Evolutionary conservation across 2,797 vertebrate genomes (phyloP).

Genomic region (Gymnothorax reevesii): DNA sequence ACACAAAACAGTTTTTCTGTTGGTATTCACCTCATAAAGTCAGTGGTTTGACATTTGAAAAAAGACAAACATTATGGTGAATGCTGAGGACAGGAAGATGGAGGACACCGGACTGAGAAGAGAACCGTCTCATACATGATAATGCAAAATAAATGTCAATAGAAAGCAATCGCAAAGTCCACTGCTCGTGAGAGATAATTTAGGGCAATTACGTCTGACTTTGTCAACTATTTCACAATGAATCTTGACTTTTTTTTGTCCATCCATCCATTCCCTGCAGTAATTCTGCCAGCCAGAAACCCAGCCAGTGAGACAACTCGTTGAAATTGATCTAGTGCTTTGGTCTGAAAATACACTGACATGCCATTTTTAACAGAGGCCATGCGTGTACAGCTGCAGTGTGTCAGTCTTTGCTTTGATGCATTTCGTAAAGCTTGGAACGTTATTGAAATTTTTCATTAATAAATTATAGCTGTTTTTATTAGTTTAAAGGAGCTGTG

Average conservation of each 20-base stretch:
- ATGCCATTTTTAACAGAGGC: not conserved
- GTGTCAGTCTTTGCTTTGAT: not conserved
- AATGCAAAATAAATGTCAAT: not conserved
- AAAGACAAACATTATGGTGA: not conserved
- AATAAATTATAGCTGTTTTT: not conserved
- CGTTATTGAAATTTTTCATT: not conserved
- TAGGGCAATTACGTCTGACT: not conserved
- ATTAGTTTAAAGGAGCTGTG: no score
- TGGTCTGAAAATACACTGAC: not conserved
- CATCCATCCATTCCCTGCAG: not conserved
- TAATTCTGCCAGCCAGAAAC: not conserved
- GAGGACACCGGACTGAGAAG: not conserved
- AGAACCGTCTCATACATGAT: not conserved
- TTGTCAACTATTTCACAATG: constrained; percentile 1
- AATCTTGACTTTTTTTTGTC: not conserved
- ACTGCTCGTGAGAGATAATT: constrained; percentile 3
- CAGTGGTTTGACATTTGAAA: not conserved
- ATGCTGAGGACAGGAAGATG: not conserved
- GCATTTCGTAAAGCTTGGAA: not conserved
- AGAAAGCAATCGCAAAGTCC: constrained; percentile 1
- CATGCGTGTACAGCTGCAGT: not conserved
- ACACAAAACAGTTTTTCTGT: not conserved
- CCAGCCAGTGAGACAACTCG: not conserved
- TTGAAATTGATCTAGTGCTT: not conserved
- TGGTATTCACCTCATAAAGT: not conserved